Percentiles rank a stretch among this genome's conserved stretches.
phyloP scores from a whole-genome alignment of 2,797 vertebrate genomes.

The Pelochelys cantorii region DNA sequence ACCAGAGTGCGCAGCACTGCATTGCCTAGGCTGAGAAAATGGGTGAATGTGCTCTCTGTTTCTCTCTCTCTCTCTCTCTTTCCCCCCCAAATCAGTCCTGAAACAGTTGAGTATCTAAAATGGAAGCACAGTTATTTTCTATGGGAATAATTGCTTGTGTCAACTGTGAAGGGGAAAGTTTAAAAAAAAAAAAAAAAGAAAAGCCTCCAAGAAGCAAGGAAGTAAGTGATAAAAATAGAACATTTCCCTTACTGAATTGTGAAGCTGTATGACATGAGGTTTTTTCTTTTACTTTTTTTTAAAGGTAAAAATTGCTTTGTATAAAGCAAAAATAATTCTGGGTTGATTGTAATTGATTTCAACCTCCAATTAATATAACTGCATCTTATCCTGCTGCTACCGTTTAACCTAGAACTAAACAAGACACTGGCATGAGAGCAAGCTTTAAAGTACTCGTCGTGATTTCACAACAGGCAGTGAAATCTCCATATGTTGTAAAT shows the following conservation, averaged over 20 bases:
- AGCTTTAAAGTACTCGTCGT: background rate
- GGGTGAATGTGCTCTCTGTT: background rate
- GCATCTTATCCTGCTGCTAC: slow-evolving; percentile 6
- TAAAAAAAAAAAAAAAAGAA: background rate
- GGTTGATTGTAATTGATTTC: background rate
- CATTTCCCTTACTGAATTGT: slow-evolving; percentile 75
- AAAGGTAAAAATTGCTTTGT: background rate
- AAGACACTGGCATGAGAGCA: background rate
- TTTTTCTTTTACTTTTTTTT: slow-evolving; percentile 50
- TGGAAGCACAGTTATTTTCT: slow-evolving; percentile 72
- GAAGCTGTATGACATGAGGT: slow-evolving; percentile 58
- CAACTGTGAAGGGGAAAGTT: slow-evolving; percentile 50
- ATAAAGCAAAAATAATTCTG: slow-evolving; percentile 6
- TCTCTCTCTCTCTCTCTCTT: background rate
- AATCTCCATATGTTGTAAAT: background rate
- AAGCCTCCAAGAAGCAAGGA: slow-evolving; percentile 70
- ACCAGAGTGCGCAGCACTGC: slow-evolving; percentile 4
- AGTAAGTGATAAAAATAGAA: slow-evolving; percentile 78
- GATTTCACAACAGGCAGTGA: background rate
- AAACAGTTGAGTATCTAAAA: slow-evolving; percentile 65
- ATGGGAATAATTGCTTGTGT: slow-evolving; percentile 65
- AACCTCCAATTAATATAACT: background rate
- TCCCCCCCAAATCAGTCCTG: slow-evolving; percentile 31
- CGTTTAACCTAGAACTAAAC: background rate
- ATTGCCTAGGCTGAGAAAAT: slow-evolving; percentile 16